Percentiles rank a stretch among this genome's conserved stretches.
phyloP scores from a whole-genome alignment of 1,140 invertebrate species.

The Drosophila nannoptera region DNA sequence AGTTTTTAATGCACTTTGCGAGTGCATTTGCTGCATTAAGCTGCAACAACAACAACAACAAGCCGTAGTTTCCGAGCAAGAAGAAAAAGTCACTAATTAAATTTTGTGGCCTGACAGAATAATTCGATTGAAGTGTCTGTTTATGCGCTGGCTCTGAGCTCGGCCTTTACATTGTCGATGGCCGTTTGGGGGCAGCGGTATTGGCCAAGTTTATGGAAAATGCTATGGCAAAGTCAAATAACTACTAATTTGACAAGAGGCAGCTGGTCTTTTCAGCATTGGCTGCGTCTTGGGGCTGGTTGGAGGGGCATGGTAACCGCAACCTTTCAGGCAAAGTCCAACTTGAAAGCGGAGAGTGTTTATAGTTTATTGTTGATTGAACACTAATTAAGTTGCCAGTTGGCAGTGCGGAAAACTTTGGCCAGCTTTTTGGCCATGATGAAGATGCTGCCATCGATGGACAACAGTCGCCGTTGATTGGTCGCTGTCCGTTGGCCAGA shows the following conservation, averaged over 20 bases:
- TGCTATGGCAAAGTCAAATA: constrained; percentile 53
- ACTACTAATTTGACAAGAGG: constrained; percentile 61
- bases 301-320: constrained; percentile 70
- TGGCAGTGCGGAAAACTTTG: constrained; percentile 57
- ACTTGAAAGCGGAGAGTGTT: constrained; percentile 69
- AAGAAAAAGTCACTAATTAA: constrained; percentile 37
- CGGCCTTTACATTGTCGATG: constrained; percentile 7
- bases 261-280: constrained; percentile 18
- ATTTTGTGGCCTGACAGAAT: constrained; percentile 50
- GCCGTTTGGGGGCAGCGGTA: constrained; percentile 1
- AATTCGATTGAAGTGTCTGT: constrained; percentile 54
- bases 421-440: constrained; percentile 44
- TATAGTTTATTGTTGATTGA: constrained; percentile 78
- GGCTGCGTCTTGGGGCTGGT: constrained; percentile 45
- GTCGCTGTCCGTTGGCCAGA: constrained; percentile 36
- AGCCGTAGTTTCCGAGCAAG: no score
- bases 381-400: constrained; percentile 77
- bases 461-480: constrained; percentile 68
- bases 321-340: constrained; percentile 71
- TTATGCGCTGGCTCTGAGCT: constrained; percentile 18
- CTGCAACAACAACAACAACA: constrained; percentile 2
- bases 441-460: constrained; percentile 51
- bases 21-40: constrained; percentile 29
- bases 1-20: constrained; percentile 29
- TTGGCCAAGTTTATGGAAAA: constrained; percentile 17